Evolutionary conservation across 2,888 invertebrate genomes (phyloP).

Genomic region (Campoletis raptor): DNA sequence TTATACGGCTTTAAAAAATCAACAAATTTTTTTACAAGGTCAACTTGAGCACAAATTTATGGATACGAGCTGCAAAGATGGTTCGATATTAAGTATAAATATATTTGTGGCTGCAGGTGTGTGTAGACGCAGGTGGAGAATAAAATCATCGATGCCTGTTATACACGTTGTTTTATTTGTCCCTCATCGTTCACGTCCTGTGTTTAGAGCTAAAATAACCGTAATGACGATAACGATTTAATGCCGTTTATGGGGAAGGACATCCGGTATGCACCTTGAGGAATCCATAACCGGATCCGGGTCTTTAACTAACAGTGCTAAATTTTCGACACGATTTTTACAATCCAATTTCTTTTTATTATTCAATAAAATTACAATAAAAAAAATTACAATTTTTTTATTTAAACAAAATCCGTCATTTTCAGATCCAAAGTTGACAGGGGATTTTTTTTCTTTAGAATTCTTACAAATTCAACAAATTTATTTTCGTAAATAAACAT

Average conservation of each 20-base stretch:
- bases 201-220: constrained; percentile 17
- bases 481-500: too few species aligned
- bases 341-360: not conserved
- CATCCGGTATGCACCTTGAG: constrained; percentile 34
- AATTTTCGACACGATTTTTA: not conserved
- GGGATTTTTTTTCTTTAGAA: too few species aligned
- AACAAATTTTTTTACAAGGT: not conserved
- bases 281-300: constrained; percentile 7
- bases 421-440: too few species aligned
- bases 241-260: constrained; percentile 19
- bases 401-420: too few species aligned
- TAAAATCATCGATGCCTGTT: constrained; percentile 24
- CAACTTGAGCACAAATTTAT: not conserved
- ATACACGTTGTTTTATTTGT: constrained; percentile 21
- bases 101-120: constrained; percentile 20
- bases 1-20: not conserved
- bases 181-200: constrained; percentile 25
- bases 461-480: too few species aligned
- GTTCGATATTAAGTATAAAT: not conserved
- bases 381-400: not conserved
- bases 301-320: constrained; percentile 8
- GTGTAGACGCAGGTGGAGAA: constrained; percentile 28
- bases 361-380: not conserved
- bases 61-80: not conserved
- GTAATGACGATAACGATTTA: constrained; percentile 29